Conservation (phyloP, 1,140 invertebrate species). For the Apolygus lucorum region DNA sequence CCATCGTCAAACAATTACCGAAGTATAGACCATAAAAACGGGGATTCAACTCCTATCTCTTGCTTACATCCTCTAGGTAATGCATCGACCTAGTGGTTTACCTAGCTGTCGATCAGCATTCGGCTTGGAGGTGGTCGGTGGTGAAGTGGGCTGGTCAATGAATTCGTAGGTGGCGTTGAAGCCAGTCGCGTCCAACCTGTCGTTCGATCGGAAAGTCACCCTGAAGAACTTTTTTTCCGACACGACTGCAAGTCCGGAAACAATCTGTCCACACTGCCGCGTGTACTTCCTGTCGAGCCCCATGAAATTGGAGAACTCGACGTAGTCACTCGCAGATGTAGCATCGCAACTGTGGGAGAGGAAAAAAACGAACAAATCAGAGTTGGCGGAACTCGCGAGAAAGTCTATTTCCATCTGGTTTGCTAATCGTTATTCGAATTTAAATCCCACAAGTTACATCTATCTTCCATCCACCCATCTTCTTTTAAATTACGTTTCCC, state of each 20-base stretch:
- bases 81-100: too few species aligned
- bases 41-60: too few species aligned
- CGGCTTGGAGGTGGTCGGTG: conserved; percentile 28
- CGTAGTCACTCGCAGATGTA: conserved; percentile 79
- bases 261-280: conserved; percentile 71
- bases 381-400: too few species aligned
- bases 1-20: too few species aligned
- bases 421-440: too few species aligned
- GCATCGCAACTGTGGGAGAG: conserved; percentile 80
- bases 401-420: too few species aligned
- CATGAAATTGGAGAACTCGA: conserved; percentile 91
- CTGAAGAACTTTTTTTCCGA: conserved; percentile 90
- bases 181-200: conserved; percentile 82
- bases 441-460: too few species aligned
- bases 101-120: conserved; percentile 33
- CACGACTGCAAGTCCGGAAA: conserved; percentile 38
- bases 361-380: too few species aligned
- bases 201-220: conserved; percentile 88
- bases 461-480: too few species aligned
- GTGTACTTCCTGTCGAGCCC: conserved; percentile 74
- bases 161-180: conserved; percentile 89
- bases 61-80: too few species aligned
- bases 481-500: too few species aligned
- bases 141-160: conserved; percentile 39
- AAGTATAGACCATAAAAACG: too few species aligned